These are phyloP conservation scores for Dysmachus trigonus DNA, from an alignment of 2,888 invertebrate species.

Conservation along the genomic window DNA sequence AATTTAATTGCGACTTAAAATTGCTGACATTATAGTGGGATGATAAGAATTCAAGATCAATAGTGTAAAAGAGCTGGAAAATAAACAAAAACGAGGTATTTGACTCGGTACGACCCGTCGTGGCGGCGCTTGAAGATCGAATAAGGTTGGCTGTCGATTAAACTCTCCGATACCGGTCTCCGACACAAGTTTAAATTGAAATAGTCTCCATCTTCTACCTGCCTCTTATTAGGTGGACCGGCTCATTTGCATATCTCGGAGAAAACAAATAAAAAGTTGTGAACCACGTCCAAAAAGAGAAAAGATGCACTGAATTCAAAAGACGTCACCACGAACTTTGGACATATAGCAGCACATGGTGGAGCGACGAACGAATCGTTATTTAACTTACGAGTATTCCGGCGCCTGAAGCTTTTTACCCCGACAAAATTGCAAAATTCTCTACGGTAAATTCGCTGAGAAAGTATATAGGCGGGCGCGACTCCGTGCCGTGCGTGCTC, in stretches of 20 bases:
- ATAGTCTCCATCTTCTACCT: neutral
- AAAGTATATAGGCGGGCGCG: neutral
- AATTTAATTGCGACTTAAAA: neutral
- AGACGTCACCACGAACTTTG: slow-evolving; percentile 1
- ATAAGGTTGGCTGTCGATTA: neutral
- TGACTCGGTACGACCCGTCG: neutral
- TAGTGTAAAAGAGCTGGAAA: neutral
- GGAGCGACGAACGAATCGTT: neutral
- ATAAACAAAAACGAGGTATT: neutral
- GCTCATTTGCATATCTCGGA: neutral
- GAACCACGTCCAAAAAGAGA: neutral
- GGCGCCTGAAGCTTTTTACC: neutral
- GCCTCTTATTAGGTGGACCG: neutral
- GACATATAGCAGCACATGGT: neutral
- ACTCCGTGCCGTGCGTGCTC: neutral
- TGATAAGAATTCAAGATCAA: slow-evolving; percentile 1
- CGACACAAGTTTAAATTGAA: neutral
- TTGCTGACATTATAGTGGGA: neutral
- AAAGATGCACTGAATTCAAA: neutral
- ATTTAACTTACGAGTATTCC: neutral
- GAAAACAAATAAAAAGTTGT: neutral
- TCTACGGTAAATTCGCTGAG: neutral
- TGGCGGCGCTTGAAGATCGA: neutral
- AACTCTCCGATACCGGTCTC: neutral
- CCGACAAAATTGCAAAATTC: neutral